Conservation (phyloP, 2,888 invertebrate species). For the Ochropleura leucogaster region DNA sequence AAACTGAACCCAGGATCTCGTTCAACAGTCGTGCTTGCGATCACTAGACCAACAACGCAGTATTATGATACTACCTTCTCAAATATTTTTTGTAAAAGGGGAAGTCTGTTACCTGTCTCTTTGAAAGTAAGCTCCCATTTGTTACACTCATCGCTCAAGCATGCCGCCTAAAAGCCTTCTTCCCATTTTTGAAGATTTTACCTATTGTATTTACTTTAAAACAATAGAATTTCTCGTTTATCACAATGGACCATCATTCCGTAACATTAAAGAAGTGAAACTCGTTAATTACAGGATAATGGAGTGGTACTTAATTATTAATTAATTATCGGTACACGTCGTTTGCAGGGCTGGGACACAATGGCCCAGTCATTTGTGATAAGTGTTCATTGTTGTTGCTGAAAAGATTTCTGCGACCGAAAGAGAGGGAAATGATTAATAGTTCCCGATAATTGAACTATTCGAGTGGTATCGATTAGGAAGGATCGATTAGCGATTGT, state of each 20-base stretch:
- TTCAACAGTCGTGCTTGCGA: too few relatives aligned
- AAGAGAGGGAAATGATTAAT: conserved; percentile 67
- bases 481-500: conserved; percentile 60
- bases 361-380: conserved; percentile 70
- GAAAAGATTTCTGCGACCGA: conserved; percentile 67
- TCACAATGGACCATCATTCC: conserved; percentile 58
- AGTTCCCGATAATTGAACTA: conserved; percentile 65
- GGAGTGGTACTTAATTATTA: conserved; percentile 78
- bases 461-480: conserved; percentile 64
- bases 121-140: conserved; percentile 14
- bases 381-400: conserved; percentile 71
- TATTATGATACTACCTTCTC: background rate
- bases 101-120: background rate
- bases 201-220: conserved; percentile 37
- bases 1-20: too few relatives aligned
- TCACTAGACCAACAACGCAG: too few relatives aligned
- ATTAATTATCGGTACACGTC: conserved; percentile 79
- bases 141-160: conserved; percentile 32
- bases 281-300: conserved; percentile 73
- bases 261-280: conserved; percentile 67
- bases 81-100: too few relatives aligned
- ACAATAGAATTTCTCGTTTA: conserved; percentile 53
- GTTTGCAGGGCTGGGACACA: conserved; percentile 70
- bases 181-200: conserved; percentile 47
- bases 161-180: conserved; percentile 5